Percentiles rank a stretch among this genome's conserved stretches.
These are phyloP conservation scores for Thysanoteuthis rhombus DNA, from an alignment of 2,888 invertebrate species.

Conservation along the genomic window DNA sequence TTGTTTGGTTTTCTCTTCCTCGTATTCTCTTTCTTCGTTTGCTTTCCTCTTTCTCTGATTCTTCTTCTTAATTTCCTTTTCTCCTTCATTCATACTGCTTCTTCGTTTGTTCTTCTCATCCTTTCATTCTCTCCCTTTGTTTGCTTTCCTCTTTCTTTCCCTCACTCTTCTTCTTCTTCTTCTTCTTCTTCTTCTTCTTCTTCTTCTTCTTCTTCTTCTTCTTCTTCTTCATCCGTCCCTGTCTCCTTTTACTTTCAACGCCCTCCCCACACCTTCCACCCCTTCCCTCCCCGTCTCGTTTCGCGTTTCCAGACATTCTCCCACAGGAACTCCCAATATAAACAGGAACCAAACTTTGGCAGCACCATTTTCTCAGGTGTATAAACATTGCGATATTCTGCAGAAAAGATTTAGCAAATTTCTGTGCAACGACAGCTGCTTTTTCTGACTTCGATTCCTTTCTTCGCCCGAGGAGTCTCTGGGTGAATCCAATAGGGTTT, in stretches of 20 bases:
- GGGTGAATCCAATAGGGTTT: neutral
- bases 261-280: neutral
- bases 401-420: neutral
- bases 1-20: too few species aligned
- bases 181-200: too few species aligned
- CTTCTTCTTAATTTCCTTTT: too few species aligned
- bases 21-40: too few species aligned
- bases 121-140: too few species aligned
- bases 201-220: neutral
- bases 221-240: neutral
- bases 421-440: neutral
- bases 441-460: neutral
- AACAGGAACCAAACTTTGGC: neutral
- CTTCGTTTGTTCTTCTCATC: too few species aligned
- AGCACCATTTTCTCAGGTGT: conserved; percentile 12
- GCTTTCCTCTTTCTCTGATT: too few species aligned
- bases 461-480: neutral
- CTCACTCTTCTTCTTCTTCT: too few species aligned
- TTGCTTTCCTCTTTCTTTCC: too few species aligned
- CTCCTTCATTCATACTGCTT: too few species aligned
- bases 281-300: neutral
- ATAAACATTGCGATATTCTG: neutral
- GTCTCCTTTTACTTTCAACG: neutral
- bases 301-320: neutral
- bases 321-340: neutral